Conservation (phyloP, 92 coral and sea anemone species). For the Zoanthus gigantus region DNA sequence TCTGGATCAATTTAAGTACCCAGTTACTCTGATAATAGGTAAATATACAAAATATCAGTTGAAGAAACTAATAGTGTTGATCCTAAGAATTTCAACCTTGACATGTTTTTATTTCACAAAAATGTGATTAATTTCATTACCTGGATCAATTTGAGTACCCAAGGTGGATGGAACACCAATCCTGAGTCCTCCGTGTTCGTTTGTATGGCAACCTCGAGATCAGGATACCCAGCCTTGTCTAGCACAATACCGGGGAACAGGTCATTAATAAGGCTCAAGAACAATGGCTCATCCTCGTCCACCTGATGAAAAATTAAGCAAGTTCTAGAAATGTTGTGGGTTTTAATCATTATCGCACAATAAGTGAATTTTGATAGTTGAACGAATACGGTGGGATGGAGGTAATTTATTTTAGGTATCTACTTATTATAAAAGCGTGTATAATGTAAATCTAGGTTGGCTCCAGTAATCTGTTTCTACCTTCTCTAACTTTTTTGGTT, state of each 20-base stretch:
- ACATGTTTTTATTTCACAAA: too few relatives aligned
- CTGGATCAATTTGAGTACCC: constrained; percentile 91
- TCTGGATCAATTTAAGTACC: constrained; percentile 89
- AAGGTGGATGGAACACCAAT: constrained; percentile 87
- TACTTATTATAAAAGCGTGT: too few relatives aligned
- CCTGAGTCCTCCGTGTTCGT: constrained; percentile 87
- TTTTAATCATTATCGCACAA: too few relatives aligned
- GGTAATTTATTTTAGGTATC: too few relatives aligned
- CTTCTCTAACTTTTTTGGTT: too few relatives aligned
- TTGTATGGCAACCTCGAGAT: constrained; percentile 78
- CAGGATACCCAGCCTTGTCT: constrained; percentile 96
- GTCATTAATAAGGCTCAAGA: constrained; percentile 88
- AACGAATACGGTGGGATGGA: too few relatives aligned
- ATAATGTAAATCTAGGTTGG: too few relatives aligned
- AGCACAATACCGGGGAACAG: constrained; percentile 92
- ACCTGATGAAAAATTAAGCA: constrained; percentile 51
- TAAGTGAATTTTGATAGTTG: too few relatives aligned
- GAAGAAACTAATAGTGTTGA: too few relatives aligned
- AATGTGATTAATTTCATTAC: constrained; percentile 23
- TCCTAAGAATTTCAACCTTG: not conserved
- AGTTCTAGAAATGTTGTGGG: not conserved
- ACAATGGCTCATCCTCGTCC: constrained; percentile 91
- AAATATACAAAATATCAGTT: too few relatives aligned
- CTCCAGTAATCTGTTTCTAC: too few relatives aligned
- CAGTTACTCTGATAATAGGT: too few relatives aligned